Base-by-base conservation (phyloP, 2,113 vertebrate genomes). In the Lonchura striata region DNA sequence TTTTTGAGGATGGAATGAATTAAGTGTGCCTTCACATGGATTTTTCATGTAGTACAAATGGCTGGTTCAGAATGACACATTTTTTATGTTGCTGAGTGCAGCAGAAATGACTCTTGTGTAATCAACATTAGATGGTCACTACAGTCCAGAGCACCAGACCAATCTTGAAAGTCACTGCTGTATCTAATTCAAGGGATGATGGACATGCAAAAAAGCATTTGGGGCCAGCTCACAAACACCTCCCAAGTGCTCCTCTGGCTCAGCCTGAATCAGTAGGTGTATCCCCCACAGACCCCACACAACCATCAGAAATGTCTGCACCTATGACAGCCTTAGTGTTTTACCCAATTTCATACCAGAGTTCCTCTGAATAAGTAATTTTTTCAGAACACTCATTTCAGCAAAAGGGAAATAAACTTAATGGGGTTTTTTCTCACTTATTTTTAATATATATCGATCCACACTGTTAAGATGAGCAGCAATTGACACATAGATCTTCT, bases 401-500 rank as follows among this genome's bases (percentile, higher is more conserved):
- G 52, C 28, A 80, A 49, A 71, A 77, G 22, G 35, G 21, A 92
- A 94, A 93, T 74, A 77, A 94, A 91, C 33, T 82, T 84, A 22
- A 47, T 33, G 46, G 5, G 0, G 0, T 1, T 49, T 49, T 5
- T 19, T 8, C 25, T 87, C 2, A 1, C 30, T 71, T 91, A 68
- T 94, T 96, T 91, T 94, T 89, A 75, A 79, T 91, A 60, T 28
- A 16, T 94, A 92, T 91, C 76, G 74, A 95, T 93, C 47, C 25
- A 44, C 27, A 18, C 35, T 60, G 42, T 87, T 71, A 69, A 68
- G 61, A 70, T 83, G 91, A 72, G 46, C 46, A 83, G 65, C 7
- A 86, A 17, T 25, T 93, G 91, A 85, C 84, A 77, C 69, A 85
- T 59, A 66, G 49, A 66, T 81, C 70, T 94, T 94, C 74, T 59